Evolutionary conservation across 2,797 vertebrate genomes (phyloP), one percentile per base, ranked within the genome.

Genomic region (Pantherophis alleghaniensis): DNA sequence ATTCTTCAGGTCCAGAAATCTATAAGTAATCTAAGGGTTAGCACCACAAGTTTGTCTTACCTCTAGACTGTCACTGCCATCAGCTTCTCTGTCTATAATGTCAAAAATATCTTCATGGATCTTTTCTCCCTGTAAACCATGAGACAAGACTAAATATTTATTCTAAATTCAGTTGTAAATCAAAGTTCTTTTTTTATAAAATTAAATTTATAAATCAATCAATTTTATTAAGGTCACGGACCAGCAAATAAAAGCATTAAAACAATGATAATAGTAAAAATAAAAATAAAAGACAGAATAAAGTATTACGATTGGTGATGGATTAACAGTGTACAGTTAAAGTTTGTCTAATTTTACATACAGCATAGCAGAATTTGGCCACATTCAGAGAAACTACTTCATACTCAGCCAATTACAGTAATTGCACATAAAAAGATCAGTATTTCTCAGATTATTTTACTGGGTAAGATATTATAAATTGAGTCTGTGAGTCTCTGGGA

Each of bases 41-140:
- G 37, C 37, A 79, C 69, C 3, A 79, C 32, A 79, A 42, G 32
- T 60, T 79, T 79, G 7, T 18, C 96, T 98, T 96, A 98, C 98
- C 97, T 98, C 98, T 93, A 98, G 97, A 95, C 99, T 99, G 98
- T 99, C 99, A 28, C 99, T 99, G 59, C 99, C 99, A 95, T 99
- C 99, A 88, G 99, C 99, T 95, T 99, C 99, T 95, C 99, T 97
- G 96, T 99, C 99, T 94, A 99, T 99, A 95, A 99, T 99, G 96
- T 99, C 99, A 98, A 99, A 99, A 95, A 99, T 99, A 94, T 99
- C 99, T 96, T 99, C 99, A 0, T 99, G 99, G 96, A 99, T 99
- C 97, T 99, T 99, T 96, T 99, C 99, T 7, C 99, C 99, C 99
- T 99, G 95, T 69, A 94, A 88, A 42, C 92, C 59, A 95, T 37